These are phyloP conservation scores for Nephotettix cincticeps DNA, from an alignment of 1,140 invertebrate genomes.

Conservation along the genomic window DNA sequence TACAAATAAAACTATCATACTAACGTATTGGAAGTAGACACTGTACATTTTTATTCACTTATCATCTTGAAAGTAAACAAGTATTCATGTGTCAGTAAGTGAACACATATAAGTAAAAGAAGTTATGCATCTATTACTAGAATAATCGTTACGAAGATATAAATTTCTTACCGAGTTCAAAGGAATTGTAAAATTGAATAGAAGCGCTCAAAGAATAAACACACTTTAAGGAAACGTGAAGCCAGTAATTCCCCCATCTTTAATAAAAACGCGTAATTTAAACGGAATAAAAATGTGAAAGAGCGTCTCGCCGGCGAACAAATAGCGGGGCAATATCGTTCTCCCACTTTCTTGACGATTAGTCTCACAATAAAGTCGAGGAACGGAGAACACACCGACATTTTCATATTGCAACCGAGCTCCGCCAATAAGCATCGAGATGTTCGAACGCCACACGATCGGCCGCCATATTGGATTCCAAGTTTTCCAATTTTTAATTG, in stretches of 20 bases:
- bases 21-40: no score
- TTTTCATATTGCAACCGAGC: background rate
- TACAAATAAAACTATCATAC: no score
- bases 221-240: no score
- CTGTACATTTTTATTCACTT: no score
- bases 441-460: background rate
- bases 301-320: background rate
- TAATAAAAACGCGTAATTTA: background rate
- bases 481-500: background rate
- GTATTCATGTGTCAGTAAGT: no score
- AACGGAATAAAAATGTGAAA: background rate
- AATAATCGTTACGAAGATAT: no score
- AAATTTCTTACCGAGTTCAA: no score
- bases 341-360: background rate
- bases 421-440: background rate
- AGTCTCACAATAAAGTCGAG: background rate
- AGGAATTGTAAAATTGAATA: no score
- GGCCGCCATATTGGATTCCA: background rate
- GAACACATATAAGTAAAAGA: no score
- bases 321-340: background rate
- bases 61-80: no score
- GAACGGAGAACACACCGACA: background rate
- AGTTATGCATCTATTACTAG: no score
- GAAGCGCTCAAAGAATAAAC: no score
- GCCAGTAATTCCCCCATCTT: background rate